phyloP scores from a whole-genome alignment of 2,888 invertebrate genomes.

The Hemithea aestivaria region DNA sequence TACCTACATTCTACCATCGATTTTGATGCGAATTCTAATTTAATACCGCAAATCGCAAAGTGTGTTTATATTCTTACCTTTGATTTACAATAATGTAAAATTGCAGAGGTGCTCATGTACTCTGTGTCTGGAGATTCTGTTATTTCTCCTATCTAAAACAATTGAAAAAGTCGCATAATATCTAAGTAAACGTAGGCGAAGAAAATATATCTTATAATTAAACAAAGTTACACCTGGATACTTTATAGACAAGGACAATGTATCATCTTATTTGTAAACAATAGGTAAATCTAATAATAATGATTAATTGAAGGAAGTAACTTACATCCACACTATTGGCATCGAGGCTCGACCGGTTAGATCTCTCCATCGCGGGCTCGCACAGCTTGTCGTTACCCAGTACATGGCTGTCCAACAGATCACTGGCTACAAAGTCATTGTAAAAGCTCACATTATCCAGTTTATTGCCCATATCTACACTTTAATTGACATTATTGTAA shows the following conservation, averaged over 20 bases:
- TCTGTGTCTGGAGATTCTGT: constrained; percentile 83
- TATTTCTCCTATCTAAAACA: constrained; percentile 83
- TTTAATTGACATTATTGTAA: constrained; percentile 54
- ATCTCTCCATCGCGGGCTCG: constrained; percentile 64
- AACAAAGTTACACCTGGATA: no score
- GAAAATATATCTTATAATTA: no score
- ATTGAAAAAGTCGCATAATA: constrained; percentile 1
- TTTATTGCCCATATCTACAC: constrained; percentile 68
- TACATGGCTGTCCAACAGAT: constrained; percentile 74
- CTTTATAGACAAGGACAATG: no score
- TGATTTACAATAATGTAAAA: constrained; percentile 89
- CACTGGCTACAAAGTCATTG: constrained; percentile 68
- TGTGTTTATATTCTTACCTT: constrained; percentile 81
- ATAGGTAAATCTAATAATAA: no score
- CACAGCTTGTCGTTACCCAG: constrained; percentile 63
- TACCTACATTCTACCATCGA: no score
- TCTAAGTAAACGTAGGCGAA: no score
- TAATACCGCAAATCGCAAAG: no score
- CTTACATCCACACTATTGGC: constrained; percentile 75
- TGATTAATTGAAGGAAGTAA: constrained; percentile 20
- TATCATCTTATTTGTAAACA: no score
- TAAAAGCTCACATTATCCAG: constrained; percentile 61
- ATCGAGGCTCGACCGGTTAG: constrained; percentile 64
- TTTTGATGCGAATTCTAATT: no score
- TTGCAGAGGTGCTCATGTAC: constrained; percentile 86